Evolutionary conservation across 1,140 invertebrate genomes (phyloP).

Genomic region (Choristoneura fumiferana): DNA sequence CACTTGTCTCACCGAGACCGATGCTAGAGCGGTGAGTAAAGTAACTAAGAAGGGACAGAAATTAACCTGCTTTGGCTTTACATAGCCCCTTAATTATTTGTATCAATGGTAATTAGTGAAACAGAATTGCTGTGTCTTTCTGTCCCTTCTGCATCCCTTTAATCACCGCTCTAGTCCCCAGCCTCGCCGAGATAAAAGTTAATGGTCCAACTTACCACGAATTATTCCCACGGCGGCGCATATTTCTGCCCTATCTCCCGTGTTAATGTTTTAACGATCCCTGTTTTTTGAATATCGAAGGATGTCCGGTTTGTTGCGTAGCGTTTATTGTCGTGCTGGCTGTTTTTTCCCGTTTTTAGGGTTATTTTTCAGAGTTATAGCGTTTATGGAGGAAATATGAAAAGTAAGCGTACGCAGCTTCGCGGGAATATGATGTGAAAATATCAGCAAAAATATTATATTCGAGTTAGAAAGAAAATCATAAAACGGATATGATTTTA

Average conservation of each 20-base stretch:
- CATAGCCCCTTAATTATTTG: neutral
- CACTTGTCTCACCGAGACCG: too few species aligned
- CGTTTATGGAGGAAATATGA: too few species aligned
- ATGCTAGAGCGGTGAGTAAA: too few species aligned
- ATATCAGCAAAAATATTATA: too few species aligned
- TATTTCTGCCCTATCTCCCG: constrained; percentile 49
- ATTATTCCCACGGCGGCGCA: constrained; percentile 44
- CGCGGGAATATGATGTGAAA: neutral
- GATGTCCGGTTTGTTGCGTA: constrained; percentile 7
- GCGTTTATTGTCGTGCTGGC: neutral
- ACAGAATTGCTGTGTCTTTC: neutral
- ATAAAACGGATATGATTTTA: too few species aligned
- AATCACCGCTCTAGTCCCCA: constrained; percentile 23
- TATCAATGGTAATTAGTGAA: neutral
- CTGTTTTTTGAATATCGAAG: constrained; percentile 18
- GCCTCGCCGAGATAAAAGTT: constrained; percentile 50
- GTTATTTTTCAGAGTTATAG: too few species aligned
- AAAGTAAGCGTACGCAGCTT: too few species aligned
- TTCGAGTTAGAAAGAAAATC: too few species aligned
- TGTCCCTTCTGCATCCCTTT: constrained; percentile 1
- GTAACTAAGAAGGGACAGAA: too few species aligned
- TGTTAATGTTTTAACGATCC: constrained; percentile 43
- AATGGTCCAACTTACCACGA: constrained; percentile 58
- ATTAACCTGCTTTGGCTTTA: too few species aligned
- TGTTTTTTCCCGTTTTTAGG: neutral